These are phyloP conservation scores for Myripristis murdjan DNA, from an alignment of 2,797 vertebrate species.

Conservation along the genomic window DNA sequence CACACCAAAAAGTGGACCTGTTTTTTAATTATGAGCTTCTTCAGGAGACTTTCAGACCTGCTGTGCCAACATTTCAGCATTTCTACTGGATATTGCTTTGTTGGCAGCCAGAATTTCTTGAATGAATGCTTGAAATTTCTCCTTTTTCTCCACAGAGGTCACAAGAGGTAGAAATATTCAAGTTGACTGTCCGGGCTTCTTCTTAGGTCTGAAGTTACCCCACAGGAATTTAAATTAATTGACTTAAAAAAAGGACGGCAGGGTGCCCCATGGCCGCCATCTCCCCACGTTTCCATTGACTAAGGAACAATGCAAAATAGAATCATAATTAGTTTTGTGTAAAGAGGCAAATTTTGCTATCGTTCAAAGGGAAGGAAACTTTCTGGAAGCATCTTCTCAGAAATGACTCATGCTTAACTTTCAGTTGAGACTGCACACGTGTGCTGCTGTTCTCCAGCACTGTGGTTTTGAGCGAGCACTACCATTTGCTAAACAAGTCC, in stretches of 20 bases:
- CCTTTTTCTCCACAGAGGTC: slow-evolving; percentile 6
- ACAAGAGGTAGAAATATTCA: too few relatives aligned
- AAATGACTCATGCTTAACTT: background rate
- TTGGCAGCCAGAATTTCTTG: slow-evolving; percentile 40
- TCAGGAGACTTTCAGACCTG: slow-evolving; percentile 17
- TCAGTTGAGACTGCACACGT: background rate
- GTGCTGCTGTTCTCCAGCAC: background rate
- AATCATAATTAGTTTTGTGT: background rate
- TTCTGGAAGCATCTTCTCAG: background rate
- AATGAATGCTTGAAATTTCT: slow-evolving; percentile 34
- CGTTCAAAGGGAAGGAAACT: background rate
- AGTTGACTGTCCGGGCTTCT: slow-evolving; percentile 8
- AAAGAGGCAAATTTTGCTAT: background rate
- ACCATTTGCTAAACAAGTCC: too few relatives aligned
- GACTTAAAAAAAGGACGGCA: background rate
- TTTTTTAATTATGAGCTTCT: slow-evolving; percentile 51
- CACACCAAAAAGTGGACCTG: background rate
- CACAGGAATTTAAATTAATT: slow-evolving; percentile 31
- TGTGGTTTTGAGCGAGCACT: too few relatives aligned
- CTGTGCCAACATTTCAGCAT: slow-evolving; percentile 54
- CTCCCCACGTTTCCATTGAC: background rate
- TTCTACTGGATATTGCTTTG: slow-evolving; percentile 59
- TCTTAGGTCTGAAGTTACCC: slow-evolving; percentile 22
- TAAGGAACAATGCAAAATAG: background rate
- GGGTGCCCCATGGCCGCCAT: background rate